A percentile compares a stretch with the other conserved stretches of the same genome.
Evolutionary conservation across 1,140 invertebrate species (phyloP).

Genomic region (Ceratina australensis): DNA sequence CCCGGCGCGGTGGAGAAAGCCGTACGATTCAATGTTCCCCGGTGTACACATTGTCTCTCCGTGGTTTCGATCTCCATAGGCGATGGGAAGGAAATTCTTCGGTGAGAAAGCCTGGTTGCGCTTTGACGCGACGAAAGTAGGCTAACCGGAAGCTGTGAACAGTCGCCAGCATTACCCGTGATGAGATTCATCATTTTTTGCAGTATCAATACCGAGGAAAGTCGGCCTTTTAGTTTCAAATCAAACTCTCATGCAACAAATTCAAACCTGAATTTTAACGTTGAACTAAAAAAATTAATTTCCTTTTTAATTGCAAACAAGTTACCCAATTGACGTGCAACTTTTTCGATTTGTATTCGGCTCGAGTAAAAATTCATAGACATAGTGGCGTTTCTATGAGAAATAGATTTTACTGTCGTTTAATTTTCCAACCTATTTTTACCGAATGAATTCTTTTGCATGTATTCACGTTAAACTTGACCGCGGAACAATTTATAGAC

Average conservation of each 20-base stretch:
- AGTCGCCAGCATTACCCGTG: background rate
- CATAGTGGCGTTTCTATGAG: too few relatives aligned
- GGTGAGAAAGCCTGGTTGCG: background rate
- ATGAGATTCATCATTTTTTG: background rate
- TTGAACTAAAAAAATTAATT: too few relatives aligned
- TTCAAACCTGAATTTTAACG: too few relatives aligned
- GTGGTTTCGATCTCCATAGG: background rate
- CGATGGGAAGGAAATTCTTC: conserved; percentile 29
- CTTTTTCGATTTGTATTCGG: too few relatives aligned
- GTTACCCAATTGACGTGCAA: too few relatives aligned
- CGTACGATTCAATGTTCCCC: conserved; percentile 25
- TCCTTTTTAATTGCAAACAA: too few relatives aligned
- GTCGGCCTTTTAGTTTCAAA: background rate
- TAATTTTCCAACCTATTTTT: background rate
- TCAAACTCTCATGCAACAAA: too few relatives aligned
- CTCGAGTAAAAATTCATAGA: too few relatives aligned
- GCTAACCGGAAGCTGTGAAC: conserved; percentile 22
- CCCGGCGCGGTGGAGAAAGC: conserved; percentile 39
- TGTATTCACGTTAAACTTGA: too few relatives aligned
- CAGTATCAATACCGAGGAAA: background rate
- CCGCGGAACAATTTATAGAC: too few relatives aligned
- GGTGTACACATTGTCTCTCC: conserved; percentile 30
- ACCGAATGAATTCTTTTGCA: too few relatives aligned
- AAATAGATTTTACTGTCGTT: too few relatives aligned
- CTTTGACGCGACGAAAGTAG: conserved; percentile 28